Conservation (phyloP, 2,797 vertebrate genomes). For the Falco peregrinus region DNA sequence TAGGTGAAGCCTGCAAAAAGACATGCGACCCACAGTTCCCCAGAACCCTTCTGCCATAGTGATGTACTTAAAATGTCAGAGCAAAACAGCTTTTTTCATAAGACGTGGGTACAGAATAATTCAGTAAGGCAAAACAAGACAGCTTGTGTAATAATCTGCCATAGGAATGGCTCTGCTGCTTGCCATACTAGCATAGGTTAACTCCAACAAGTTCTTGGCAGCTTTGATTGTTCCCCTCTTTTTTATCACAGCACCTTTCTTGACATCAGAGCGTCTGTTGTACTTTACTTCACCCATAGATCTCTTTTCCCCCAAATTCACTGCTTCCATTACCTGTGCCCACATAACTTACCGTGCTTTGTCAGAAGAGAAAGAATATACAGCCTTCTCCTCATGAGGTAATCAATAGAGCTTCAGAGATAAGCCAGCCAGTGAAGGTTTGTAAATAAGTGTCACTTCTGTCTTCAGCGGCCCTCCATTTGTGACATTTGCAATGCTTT, state of each 20-base stretch:
- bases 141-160: background rate
- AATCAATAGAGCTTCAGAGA: slow-evolving; percentile 59
- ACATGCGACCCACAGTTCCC: background rate
- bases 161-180: background rate
- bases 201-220: background rate
- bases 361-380: slow-evolving; percentile 38
- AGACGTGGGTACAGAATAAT: background rate
- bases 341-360: slow-evolving; percentile 47
- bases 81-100: background rate
- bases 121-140: background rate
- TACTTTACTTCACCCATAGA: slow-evolving; percentile 7
- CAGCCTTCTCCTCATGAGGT: slow-evolving; percentile 28
- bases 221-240: background rate
- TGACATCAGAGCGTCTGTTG: background rate
- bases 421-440: slow-evolving; percentile 21
- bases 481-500: background rate
- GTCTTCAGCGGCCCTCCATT: background rate
- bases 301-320: slow-evolving; percentile 8
- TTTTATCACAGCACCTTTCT: background rate
- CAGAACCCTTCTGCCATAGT: background rate
- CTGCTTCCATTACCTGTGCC: slow-evolving; percentile 52
- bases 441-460: slow-evolving; percentile 14
- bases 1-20: background rate
- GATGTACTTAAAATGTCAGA: background rate
- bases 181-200: background rate